Percentiles rank a stretch among this genome's conserved stretches.
These are phyloP conservation scores for Rhagoletis zephyria DNA, from an alignment of 1,140 invertebrate genomes.

Conservation along the genomic window DNA sequence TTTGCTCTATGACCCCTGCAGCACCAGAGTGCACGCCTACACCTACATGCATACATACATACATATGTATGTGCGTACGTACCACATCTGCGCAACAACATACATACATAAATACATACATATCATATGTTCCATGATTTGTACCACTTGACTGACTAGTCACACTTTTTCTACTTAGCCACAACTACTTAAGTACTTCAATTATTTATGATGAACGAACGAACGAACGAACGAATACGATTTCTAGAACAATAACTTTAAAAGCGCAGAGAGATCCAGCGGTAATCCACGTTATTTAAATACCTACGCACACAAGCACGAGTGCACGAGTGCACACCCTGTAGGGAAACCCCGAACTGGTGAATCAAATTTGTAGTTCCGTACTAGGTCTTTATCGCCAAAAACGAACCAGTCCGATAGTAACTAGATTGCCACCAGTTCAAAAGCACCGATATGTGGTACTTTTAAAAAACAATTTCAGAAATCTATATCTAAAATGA, in stretches of 20 bases:
- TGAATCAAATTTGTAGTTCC: too few relatives aligned
- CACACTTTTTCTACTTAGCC: slow-evolving; percentile 6
- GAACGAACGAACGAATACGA: neutral
- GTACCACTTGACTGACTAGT: neutral
- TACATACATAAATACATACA: neutral
- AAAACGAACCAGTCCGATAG: too few relatives aligned
- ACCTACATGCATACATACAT: neutral
- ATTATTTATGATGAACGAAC: slow-evolving; percentile 33
- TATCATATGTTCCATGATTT: neutral
- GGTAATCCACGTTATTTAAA: neutral
- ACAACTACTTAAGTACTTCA: slow-evolving; percentile 32
- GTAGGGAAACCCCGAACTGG: too few relatives aligned
- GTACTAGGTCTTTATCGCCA: too few relatives aligned
- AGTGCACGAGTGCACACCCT: neutral
- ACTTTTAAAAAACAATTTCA: too few relatives aligned
- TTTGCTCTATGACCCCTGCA: neutral
- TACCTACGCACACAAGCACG: neutral
- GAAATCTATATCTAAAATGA: too few relatives aligned
- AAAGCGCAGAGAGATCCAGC: neutral
- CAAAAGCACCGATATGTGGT: too few relatives aligned
- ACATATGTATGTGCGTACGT: neutral
- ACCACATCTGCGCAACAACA: neutral
- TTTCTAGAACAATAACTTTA: slow-evolving; percentile 7
- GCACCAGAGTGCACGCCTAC: too few relatives aligned
- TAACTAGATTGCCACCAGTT: too few relatives aligned